These are phyloP conservation scores for Thecophora atra DNA, from an alignment of 2,888 invertebrate species.

Conservation along the genomic window DNA sequence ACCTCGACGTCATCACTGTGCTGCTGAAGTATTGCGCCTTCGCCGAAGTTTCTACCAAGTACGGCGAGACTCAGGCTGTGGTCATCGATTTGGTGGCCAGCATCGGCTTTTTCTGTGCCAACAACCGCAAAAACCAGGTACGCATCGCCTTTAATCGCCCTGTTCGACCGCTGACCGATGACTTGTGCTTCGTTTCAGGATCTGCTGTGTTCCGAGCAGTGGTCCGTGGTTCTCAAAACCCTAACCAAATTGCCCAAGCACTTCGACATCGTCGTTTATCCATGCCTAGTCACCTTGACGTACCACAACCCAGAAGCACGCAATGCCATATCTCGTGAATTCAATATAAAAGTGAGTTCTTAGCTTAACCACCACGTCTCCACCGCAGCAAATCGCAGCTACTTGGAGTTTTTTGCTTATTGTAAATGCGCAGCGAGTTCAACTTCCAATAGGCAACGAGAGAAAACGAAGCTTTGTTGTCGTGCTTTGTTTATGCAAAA, in stretches of 20 bases:
- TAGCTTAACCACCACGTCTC: too few species aligned
- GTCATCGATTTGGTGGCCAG: slow-evolving; percentile 65
- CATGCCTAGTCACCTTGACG: slow-evolving; percentile 64
- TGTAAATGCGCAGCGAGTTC: too few species aligned
- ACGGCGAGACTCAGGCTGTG: slow-evolving; percentile 63
- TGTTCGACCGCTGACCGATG: not conserved
- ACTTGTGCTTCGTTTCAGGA: slow-evolving; percentile 50
- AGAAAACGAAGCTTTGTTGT: too few species aligned
- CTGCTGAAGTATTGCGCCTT: slow-evolving; percentile 61
- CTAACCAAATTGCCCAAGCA: slow-evolving; percentile 63
- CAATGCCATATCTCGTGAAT: slow-evolving; percentile 62
- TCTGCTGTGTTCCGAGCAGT: slow-evolving; percentile 63
- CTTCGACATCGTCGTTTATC: slow-evolving; percentile 65
- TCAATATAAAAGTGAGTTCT: slow-evolving; percentile 62
- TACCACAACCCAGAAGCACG: slow-evolving; percentile 63
- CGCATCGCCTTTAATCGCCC: slow-evolving; percentile 25
- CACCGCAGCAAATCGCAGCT: too few species aligned
- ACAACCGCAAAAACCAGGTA: slow-evolving; percentile 64
- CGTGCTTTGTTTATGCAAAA: too few species aligned
- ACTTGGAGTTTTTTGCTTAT: too few species aligned
- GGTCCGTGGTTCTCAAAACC: slow-evolving; percentile 63
- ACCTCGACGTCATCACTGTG: slow-evolving; percentile 63
- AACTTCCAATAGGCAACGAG: too few species aligned
- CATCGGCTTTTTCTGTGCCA: slow-evolving; percentile 64
- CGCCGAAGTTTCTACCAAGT: slow-evolving; percentile 54